phyloP scores from a whole-genome alignment of 2,113 vertebrate species.

The Amblyopsis rosae region DNA sequence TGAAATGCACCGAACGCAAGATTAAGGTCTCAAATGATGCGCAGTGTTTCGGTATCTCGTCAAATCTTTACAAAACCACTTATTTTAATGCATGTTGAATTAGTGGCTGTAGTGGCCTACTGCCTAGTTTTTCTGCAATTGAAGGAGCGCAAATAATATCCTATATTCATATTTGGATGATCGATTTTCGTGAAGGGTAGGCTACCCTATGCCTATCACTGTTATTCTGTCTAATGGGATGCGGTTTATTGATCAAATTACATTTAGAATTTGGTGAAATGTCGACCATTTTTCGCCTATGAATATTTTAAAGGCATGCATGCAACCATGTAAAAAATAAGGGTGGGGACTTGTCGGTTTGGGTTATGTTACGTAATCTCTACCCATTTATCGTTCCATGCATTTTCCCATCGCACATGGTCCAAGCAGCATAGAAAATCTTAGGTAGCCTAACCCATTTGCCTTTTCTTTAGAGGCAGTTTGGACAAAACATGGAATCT shows the following conservation, averaged over 20 bases:
- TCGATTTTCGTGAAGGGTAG: not conserved
- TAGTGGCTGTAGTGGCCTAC: not conserved
- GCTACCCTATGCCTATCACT: not conserved
- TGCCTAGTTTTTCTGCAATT: not conserved
- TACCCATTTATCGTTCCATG: constrained; percentile 56
- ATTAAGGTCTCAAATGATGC: not conserved
- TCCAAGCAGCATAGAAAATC: not conserved
- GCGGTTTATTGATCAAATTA: not conserved
- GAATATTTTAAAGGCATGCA: not conserved
- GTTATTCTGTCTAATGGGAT: not conserved
- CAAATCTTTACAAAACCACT: not conserved
- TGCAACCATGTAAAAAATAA: constrained; percentile 17
- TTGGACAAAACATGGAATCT: too few relatives aligned
- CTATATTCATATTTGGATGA: too few relatives aligned
- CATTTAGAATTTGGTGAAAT: too few relatives aligned
- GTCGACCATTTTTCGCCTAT: not conserved
- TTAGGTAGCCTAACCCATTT: not conserved
- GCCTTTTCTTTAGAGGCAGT: not conserved
- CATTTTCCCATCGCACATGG: constrained; percentile 37
- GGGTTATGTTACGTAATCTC: constrained; percentile 62
- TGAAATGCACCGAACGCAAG: constrained; percentile 13
- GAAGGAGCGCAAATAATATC: too few relatives aligned
- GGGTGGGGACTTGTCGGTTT: constrained; percentile 65
- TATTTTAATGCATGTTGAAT: not conserved
- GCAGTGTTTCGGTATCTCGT: constrained; percentile 17